Evolutionary conservation across 2,113 vertebrate species (phyloP).

Genomic region (Chamaetylas fuelleborni): DNA sequence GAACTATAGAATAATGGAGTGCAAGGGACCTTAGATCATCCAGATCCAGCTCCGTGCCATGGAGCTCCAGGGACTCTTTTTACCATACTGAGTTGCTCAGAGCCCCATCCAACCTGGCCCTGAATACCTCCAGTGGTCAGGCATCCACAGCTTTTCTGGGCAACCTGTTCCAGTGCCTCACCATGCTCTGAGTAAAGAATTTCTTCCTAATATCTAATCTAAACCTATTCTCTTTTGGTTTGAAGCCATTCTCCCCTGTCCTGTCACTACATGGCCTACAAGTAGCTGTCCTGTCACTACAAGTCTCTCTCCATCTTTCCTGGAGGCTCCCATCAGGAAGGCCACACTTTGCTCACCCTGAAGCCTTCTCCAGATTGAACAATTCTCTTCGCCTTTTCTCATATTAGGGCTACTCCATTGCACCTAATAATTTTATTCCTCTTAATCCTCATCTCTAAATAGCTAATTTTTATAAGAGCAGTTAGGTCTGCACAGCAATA

Average conservation of each 20-base stretch:
- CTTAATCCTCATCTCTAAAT: not conserved
- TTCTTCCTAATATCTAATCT: not conserved
- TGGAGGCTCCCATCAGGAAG: accelerated
- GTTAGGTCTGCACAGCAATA: not conserved
- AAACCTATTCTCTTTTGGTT: not conserved
- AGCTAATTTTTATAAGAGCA: not conserved
- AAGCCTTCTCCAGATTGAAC: not conserved
- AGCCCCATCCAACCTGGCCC: not conserved
- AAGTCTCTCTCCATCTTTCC: not conserved
- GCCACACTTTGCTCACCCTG: not conserved
- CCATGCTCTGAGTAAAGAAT: not conserved
- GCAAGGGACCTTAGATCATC: not conserved
- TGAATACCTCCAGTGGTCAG: not conserved
- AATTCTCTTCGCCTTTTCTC: not conserved
- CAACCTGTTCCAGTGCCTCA: not conserved
- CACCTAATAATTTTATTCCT: not conserved
- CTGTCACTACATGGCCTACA: accelerated
- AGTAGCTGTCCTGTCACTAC: not conserved
- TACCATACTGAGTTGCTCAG: not conserved
- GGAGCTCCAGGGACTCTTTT: not conserved
- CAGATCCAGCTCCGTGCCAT: not conserved
- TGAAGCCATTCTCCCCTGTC: not conserved
- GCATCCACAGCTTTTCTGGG: not conserved
- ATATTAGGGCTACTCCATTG: not conserved
- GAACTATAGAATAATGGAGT: not conserved